Percentiles rank a stretch among this genome's conserved stretches.
These are phyloP conservation scores for Erythrocercus mccallii DNA, from an alignment of 2,113 vertebrate genomes.

Conservation along the genomic window DNA sequence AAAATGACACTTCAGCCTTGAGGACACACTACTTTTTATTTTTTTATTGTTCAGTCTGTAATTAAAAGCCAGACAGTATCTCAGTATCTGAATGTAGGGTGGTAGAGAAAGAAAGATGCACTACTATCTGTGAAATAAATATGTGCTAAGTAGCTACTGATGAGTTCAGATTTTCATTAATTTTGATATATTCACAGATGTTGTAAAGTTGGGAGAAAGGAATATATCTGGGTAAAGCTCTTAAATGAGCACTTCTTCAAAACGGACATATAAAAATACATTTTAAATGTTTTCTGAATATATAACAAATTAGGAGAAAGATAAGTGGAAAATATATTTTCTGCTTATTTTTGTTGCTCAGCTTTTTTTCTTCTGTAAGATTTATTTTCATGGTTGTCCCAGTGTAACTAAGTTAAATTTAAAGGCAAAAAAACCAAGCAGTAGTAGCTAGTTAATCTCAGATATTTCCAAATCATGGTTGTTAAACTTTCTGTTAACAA, in stretches of 20 bases:
- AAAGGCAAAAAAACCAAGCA: neutral
- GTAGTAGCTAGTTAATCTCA: neutral
- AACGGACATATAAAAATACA: neutral
- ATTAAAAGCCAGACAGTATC: constrained; percentile 35
- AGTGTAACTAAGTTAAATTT: neutral
- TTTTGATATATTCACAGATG: neutral
- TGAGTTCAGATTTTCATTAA: neutral
- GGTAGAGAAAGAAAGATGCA: neutral
- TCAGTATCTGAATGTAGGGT: neutral
- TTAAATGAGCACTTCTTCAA: neutral
- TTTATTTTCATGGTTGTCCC: neutral
- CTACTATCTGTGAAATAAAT: neutral
- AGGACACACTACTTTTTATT: neutral
- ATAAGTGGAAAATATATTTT: neutral
- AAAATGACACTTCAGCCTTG: constrained; percentile 4
- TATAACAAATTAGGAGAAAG: neutral
- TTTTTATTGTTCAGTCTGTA: neutral
- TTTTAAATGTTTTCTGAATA: neutral
- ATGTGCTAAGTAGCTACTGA: neutral
- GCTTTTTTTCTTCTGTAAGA: neutral
- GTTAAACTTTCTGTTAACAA: neutral
- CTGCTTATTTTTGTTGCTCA: neutral
- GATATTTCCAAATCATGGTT: neutral
- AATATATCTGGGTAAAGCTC: neutral
- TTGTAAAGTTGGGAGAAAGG: neutral